Percentiles rank a stretch among this genome's conserved stretches.
These are phyloP conservation scores for Delphinapterus leucas DNA, from an alignment of 2,113 vertebrate species.

Conservation along the genomic window DNA sequence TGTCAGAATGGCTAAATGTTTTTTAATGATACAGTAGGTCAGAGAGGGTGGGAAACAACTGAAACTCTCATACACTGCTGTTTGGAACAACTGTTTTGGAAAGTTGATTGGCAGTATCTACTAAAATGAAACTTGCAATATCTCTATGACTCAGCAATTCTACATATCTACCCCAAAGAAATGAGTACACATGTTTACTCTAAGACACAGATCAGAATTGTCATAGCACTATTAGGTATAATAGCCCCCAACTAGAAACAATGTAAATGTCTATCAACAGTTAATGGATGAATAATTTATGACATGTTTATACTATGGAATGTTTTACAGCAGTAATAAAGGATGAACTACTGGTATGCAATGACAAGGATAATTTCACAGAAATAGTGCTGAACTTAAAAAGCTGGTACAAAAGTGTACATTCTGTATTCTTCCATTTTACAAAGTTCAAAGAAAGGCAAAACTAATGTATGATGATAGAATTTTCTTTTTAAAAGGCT, in stretches of 20 bases:
- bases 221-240: not conserved
- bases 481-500: not conserved
- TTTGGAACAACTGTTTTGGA: not conserved
- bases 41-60: not conserved
- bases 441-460: slow-evolving; percentile 10
- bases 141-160: not conserved
- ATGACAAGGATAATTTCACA: not conserved
- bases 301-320: not conserved
- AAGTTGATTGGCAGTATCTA: not conserved
- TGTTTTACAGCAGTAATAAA: not conserved
- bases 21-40: not conserved
- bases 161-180: not conserved
- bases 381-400: not conserved
- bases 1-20: not conserved
- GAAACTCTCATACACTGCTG: not conserved
- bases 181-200: not conserved
- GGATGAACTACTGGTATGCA: not conserved
- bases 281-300: not conserved
- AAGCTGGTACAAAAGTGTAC: not conserved
- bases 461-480: not conserved
- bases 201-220: not conserved
- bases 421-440: not conserved
- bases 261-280: not conserved
- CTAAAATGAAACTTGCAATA: not conserved
- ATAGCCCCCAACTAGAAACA: not conserved